phyloP scores from a whole-genome alignment of 2,113 vertebrate species.

The Himantopus leucocephalus region DNA sequence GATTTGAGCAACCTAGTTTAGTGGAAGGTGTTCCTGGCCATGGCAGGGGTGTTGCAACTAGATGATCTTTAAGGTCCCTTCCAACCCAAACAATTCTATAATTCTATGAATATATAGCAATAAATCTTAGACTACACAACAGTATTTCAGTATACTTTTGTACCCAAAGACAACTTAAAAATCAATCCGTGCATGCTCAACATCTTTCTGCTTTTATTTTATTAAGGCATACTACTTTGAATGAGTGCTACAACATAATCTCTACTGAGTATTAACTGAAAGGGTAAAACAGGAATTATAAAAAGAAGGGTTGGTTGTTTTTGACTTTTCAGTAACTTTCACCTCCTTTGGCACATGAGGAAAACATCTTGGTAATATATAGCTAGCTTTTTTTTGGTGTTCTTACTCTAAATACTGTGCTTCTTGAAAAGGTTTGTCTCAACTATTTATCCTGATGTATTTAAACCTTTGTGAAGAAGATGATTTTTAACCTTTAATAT shows the following conservation, averaged over 20 bases:
- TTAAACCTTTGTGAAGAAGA: background rate
- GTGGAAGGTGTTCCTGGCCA: background rate
- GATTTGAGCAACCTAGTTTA: background rate
- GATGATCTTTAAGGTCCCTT: background rate
- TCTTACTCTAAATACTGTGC: background rate
- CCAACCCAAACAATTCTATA: background rate
- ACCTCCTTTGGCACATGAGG: background rate
- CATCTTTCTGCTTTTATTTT: background rate
- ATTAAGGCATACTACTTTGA: background rate
- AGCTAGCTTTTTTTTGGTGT: background rate
- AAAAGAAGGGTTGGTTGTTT: background rate
- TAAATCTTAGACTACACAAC: background rate
- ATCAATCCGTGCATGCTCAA: accelerated
- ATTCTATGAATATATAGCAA: background rate
- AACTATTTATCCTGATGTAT: background rate
- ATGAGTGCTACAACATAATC: background rate
- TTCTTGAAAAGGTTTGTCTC: background rate
- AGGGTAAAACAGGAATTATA: background rate
- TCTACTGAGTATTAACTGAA: background rate
- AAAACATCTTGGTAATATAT: background rate
- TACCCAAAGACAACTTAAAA: background rate
- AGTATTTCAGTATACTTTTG: background rate
- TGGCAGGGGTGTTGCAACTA: background rate
- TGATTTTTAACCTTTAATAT: background rate
- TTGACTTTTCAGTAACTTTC: background rate